Base-by-base conservation (phyloP, 1,140 invertebrate genomes). In the Diorhabda elongata region DNA sequence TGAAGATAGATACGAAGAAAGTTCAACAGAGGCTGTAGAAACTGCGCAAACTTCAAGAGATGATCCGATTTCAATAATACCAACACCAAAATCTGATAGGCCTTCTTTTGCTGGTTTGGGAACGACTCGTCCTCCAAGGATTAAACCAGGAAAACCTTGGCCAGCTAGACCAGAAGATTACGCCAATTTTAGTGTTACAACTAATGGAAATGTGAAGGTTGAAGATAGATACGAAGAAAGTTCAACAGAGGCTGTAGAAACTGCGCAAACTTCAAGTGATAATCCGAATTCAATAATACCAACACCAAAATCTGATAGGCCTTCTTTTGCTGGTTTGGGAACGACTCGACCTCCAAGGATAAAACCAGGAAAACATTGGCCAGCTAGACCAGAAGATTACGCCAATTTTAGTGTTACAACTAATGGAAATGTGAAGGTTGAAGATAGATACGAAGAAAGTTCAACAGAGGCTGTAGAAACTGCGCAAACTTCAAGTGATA, bases 151-250 rank as follows among this genome's bases (percentile, higher is more conserved):
- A 6, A 69, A 62, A 4, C 70, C 70, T 42, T 71, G 66, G 66
- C 70, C 70, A 58, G 66, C 69, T 41, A 43, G 44, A 3, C 44
- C 66, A n/a, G 66, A 67, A 60, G 47, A 67, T 41, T 61, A 67
- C 11, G 45, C 44, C 3, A 44, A 52, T 4, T 52, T 52, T 52
- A 8, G 6, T 52, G 6, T n/a, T 3, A 4, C n/a, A 3, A 52
- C 0, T 61, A 26, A n/a, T 61, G 9, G 11, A 43, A 4, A 41
- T 42, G 9, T 3, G 5, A 4, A 4, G 41, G 9, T 61, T 42
- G 59, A 8, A 2, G 8, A 41, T 42, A 61, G 26, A 5, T 8
- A 4, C 26, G 11, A 4, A 5, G 11, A 61, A 41, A 2, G 26
- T 61, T 9, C 11, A 42, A 42, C 4, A 8, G 8, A 8, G 26